Conservation (phyloP, 2,113 vertebrate species). For the Cebus imitator region DNA sequence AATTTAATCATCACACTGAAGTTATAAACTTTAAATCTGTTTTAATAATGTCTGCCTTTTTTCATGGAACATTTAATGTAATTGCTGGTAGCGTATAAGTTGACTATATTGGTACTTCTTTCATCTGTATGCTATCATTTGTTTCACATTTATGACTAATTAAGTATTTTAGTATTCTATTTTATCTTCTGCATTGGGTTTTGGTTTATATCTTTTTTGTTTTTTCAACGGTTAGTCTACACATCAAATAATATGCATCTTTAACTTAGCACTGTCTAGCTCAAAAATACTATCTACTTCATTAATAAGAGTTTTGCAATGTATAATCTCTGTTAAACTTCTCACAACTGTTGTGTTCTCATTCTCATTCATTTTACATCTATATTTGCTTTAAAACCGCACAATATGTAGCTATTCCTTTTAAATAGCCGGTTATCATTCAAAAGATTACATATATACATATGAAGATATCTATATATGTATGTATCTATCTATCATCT, state of each 20-base stretch:
- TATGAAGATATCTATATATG: no score
- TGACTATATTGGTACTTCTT: neutral
- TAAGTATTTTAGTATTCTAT: neutral
- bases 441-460: neutral
- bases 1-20: neutral
- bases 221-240: neutral
- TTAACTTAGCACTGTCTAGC: neutral
- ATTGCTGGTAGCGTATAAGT: neutral
- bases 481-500: no score
- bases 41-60: neutral
- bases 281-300: neutral
- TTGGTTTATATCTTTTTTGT: neutral
- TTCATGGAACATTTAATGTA: neutral
- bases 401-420: neutral
- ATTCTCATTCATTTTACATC: neutral
- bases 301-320: neutral
- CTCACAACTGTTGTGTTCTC: neutral
- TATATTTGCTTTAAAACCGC: neutral
- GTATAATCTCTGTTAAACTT: neutral
- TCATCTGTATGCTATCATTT: neutral
- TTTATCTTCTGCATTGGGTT: neutral
- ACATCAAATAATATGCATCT: neutral
- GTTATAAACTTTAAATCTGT: neutral
- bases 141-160: neutral
- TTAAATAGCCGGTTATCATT: neutral